These are phyloP conservation scores for Megaceryle torquata DNA, from an alignment of 2,113 vertebrate species.

Conservation along the genomic window DNA sequence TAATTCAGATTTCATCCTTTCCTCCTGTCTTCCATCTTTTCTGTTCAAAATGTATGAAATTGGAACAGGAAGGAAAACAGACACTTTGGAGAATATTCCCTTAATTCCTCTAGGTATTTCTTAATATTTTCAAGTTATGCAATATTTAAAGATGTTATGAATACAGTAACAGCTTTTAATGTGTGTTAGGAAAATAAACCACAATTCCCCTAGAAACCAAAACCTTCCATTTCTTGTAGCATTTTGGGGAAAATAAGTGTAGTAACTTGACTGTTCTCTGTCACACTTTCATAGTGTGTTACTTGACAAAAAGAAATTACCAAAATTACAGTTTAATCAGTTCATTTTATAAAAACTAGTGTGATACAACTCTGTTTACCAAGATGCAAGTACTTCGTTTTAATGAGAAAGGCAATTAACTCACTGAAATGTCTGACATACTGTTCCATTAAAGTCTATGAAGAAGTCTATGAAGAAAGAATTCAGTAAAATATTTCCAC, in stretches of 20 bases:
- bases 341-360: background rate
- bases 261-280: background rate
- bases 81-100: background rate
- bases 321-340: background rate
- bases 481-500: background rate
- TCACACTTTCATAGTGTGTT: background rate
- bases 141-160: background rate
- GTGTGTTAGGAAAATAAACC: background rate
- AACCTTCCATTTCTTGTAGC: background rate
- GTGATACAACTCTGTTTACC: background rate
- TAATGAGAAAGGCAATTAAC: background rate
- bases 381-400: background rate
- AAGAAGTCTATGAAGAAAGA: background rate
- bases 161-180: background rate
- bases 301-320: background rate
- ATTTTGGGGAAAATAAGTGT: background rate
- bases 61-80: background rate
- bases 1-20: background rate
- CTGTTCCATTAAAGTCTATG: background rate
- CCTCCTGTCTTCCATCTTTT: background rate
- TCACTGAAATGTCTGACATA: background rate
- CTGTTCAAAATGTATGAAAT: background rate
- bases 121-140: background rate
- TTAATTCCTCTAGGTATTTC: background rate
- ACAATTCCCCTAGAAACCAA: background rate